Conservation (phyloP, 2,797 vertebrate genomes). For the Naso thynnoides region DNA sequence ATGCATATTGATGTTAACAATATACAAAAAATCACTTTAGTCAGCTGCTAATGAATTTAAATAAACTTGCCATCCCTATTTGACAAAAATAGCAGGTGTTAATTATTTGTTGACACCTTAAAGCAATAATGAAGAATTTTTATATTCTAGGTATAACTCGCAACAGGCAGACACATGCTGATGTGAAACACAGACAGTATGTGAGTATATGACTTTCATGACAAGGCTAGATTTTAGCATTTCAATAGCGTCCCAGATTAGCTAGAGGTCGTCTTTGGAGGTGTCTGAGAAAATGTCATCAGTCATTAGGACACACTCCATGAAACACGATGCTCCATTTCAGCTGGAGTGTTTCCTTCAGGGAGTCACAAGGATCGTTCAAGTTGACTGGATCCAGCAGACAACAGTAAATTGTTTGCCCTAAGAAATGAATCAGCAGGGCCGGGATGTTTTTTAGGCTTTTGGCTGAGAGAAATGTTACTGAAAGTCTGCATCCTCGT, state of each 20-base stretch:
- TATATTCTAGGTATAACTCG: no score
- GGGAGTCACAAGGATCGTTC: conserved; percentile 80
- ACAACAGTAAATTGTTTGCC: conserved; percentile 79
- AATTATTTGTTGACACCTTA: not conserved
- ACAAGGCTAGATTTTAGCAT: conserved; percentile 63
- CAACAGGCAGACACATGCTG: conserved; percentile 5
- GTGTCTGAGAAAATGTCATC: conserved; percentile 82
- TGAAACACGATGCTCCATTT: conserved; percentile 80
- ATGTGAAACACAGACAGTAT: conserved; percentile 20
- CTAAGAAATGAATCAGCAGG: conserved; percentile 71
- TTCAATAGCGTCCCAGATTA: conserved; percentile 67
- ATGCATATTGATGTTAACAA: not conserved
- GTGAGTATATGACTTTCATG: conserved; percentile 49
- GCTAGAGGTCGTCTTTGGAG: conserved; percentile 70
- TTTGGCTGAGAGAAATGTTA: conserved; percentile 63
- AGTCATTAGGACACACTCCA: conserved; percentile 82
- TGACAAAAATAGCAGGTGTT: not conserved
- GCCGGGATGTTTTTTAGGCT: conserved; percentile 56
- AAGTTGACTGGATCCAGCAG: conserved; percentile 74
- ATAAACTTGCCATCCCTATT: not conserved
- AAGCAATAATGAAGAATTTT: not conserved
- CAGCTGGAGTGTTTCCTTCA: conserved; percentile 78
- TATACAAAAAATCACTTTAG: not conserved
- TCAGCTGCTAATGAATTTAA: not conserved
- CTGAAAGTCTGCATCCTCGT: conserved; percentile 18